Base-by-base conservation (phyloP, 2,888 invertebrate species). In the Pardosa pseudoannulata region DNA sequence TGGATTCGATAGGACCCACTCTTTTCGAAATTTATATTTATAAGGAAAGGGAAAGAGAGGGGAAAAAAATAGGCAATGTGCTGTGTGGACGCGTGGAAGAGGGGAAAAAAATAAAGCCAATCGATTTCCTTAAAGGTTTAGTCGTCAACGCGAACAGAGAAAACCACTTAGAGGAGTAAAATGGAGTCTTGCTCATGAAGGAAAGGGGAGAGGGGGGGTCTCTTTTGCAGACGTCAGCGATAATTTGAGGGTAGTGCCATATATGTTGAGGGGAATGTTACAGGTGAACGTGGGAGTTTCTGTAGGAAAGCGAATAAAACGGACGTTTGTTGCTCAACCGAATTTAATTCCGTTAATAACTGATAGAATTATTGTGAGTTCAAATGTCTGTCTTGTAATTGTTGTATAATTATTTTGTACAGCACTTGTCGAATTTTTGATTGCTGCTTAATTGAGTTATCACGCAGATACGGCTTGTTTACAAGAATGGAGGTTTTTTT, bases 81-180 rank as follows among this genome's bases (percentile, higher is more conserved):
- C n/a, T n/a, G 6, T 29, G n/a, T 27, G 19, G 32, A 67, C 32
- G 67, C 67, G 31, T 19, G 29, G 65, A 56, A n/a, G n/a, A n/a
- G n/a, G n/a, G 56, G 56, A 56, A 46, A 46, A 23, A 56, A 56
- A 67, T 29, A 65, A 29, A 32, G 56, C 74, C 50, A 74, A 85
- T 85, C 83, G 83, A 85, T 85, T 78, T 50, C 78, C 73, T 73
- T 85, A 72, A 85, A 78, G 83, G 83, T 85, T 85, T 85, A 85
- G 78, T 85, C 83, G 83, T 85, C 83, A 85, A 72, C 67, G 67
- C 56, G 83, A 85, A 85, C 83, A 85, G 72, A 85, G 83, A 85
- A 85, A 85, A 78, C 83, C 83, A 85, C 83, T 85, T 85, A 85
- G 73, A 85, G 83, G 72, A 85, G 78, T 85, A 85, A 85, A 85